Base-by-base conservation (phyloP, 2,888 invertebrate species). In the Lamellibrachia satsuma region DNA sequence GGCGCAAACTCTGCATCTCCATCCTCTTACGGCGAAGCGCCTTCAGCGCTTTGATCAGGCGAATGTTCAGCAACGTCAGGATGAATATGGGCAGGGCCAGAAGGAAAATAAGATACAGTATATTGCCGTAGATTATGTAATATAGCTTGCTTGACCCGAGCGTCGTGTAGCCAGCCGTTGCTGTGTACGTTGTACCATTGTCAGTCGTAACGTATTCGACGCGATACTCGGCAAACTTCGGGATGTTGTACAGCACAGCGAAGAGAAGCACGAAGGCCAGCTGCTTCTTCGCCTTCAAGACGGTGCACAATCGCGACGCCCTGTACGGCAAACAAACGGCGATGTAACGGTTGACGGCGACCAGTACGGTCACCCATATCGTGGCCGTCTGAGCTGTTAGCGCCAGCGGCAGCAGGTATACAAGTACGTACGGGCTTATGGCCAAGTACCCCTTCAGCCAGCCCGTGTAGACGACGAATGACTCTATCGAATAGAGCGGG, bases 241-340 rank as follows among this genome's bases (percentile, higher is more conserved):
- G 94, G 2, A 94, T 75, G 92, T 93, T 94, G 93, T 94, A 94
- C 52, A 94, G 52, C 9, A 93, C 39, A 9, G 94, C 91, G 60
- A 93, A 93, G 4, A 93, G 9, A 1, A 94, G 91, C 2, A 94
- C 93, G 8, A 93, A 91, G 7, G 92, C 92, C 91, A 94, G 92
- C 91, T 94, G 93, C 52, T 93, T 93, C 75, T 91, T 91, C 22
- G 94, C 94, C 92, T 94, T 93, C 75, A 90, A 60, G 6, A 94
- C 94, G 11, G 93, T 94, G 91, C 94, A 94, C 57, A 94, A 93
- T 6, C 93, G 91, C 15, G 94, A 91, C 75, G 94, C 94, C 90
- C 94, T 93, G 93, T 94, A 94, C 15, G 94, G 94, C 93, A 90
- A 92, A 91, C 94, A 94, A 11, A 94, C 94, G 22, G 94, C 94